Evolutionary conservation across 2,888 invertebrate genomes (phyloP).

Genomic region (Drosophila barbarae): DNA sequence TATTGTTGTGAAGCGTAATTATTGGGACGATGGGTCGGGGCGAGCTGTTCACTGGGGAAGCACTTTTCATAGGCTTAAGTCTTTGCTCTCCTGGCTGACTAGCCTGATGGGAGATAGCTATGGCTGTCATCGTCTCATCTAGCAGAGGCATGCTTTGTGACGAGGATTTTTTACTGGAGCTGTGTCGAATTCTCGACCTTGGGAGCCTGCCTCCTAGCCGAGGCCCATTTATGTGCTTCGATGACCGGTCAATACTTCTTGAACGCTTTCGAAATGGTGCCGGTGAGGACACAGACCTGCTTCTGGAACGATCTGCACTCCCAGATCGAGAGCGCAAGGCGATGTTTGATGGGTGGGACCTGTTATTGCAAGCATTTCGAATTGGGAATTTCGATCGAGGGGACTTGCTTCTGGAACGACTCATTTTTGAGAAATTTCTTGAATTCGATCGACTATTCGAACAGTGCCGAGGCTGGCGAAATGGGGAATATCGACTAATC

Average conservation of each 20-base stretch:
- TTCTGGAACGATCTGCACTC: constrained; percentile 6
- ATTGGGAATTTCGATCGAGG: not conserved
- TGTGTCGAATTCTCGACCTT: not conserved
- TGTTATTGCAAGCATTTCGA: not conserved
- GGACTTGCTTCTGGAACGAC: not conserved
- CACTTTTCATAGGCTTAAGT: too few species aligned
- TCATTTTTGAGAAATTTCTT: not conserved
- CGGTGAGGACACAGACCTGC: not conserved
- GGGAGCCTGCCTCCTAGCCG: not conserved
- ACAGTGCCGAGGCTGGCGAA: not conserved
- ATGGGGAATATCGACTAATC: not conserved
- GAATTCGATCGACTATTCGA: constrained; percentile 8
- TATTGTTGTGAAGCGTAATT: constrained; percentile 9
- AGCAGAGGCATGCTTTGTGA: not conserved
- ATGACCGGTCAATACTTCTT: not conserved
- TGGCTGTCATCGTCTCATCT: not conserved
- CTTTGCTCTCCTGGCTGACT: not conserved
- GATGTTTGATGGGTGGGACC: not conserved
- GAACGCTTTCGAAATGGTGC: not conserved
- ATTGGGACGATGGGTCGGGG: constrained; percentile 16
- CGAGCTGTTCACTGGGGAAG: not conserved
- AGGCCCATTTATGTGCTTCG: not conserved
- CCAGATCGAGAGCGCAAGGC: not conserved
- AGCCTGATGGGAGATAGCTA: not conserved
- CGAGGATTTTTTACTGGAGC: not conserved